Percentiles rank a stretch among this genome's conserved stretches.
Evolutionary conservation across 2,113 vertebrate genomes (phyloP).

Genomic region (Arizona elegans): DNA sequence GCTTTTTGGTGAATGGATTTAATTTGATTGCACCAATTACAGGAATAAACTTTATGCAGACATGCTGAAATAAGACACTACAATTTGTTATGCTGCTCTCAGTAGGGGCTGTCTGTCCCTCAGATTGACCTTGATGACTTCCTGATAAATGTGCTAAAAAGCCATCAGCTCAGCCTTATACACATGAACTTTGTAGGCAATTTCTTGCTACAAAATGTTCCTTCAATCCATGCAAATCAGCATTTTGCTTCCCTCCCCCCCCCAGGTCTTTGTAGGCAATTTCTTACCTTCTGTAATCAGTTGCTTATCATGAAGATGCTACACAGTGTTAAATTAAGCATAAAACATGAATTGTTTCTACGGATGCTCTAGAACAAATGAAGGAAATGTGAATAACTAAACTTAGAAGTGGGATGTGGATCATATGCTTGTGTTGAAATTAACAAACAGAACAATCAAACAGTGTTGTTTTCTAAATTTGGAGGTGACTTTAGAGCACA

Average conservation of each 20-base stretch:
- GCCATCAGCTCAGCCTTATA: neutral
- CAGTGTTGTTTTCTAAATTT: slow-evolving; percentile 26
- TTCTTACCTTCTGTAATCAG: neutral
- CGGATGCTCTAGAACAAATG: neutral
- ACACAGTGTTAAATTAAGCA: slow-evolving; percentile 3
- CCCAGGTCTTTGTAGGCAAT: too few relatives aligned
- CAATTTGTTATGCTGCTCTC: slow-evolving; percentile 65
- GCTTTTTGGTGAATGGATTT: slow-evolving; percentile 65
- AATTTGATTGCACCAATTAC: slow-evolving; percentile 69
- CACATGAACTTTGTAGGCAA: neutral
- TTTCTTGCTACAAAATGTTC: slow-evolving; percentile 2
- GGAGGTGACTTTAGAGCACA: slow-evolving; percentile 4
- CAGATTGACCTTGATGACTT: slow-evolving; percentile 62
- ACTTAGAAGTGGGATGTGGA: neutral
- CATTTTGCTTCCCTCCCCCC: neutral
- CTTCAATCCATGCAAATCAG: neutral
- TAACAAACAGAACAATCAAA: slow-evolving; percentile 5
- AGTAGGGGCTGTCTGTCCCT: slow-evolving; percentile 62
- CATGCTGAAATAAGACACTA: slow-evolving; percentile 75
- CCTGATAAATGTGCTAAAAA: slow-evolving; percentile 32
- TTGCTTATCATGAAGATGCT: neutral
- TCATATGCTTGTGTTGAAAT: slow-evolving; percentile 5
- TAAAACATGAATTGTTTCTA: neutral
- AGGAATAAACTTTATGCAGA: slow-evolving; percentile 70
- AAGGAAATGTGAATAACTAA: slow-evolving; percentile 21